Evolutionary conservation across 1,140 invertebrate genomes (phyloP), one percentile per base, ranked within the genome.

Genomic region (Bombus fervidus): DNA sequence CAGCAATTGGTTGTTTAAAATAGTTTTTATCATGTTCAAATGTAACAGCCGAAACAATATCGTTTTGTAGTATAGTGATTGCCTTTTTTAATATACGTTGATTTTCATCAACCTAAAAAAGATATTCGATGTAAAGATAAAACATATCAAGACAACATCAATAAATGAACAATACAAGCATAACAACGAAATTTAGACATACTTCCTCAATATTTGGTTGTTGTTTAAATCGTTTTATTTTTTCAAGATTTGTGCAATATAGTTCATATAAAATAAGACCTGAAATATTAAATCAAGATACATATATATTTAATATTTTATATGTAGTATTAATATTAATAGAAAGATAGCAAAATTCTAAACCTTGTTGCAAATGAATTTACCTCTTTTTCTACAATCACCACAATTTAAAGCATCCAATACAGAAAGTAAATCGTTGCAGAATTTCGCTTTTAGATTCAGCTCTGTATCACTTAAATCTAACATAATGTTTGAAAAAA

Each of bases 381-480:
- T 90, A 95, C 94, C 94, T 90, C 91, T 94, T 83, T 92, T 94
- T 73, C 92, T 93, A 77, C 92, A 94, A 71, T 93, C 88, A 37
- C 94, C 94, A 76, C 89, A 92, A 57, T 84, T 86, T 25, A 95
- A 81, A 86, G 37, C 47, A 39, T 94, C 86, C 31, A 94, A 86
- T 3, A 85, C n/a, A 28, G 78, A 39, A 13, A 95, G 77, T 75
- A 94, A 81, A 83, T 94, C 91, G 18, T 91, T 78, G 62, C 94
- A 94, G 68, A 91, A 94, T 39, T 86, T 66, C 31, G 79, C 85
- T 86, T 95, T 95, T 22, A 90, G 77, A 39, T 89, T 68, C 28
- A 95, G 86, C 71, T 94, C 92, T 34, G 74, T 64, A 68, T 93
- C 87, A 0, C 91, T 91, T 64, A 95, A 90, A 83, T 94, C 94